These are phyloP conservation scores for Coregonus ussuriensis DNA, from an alignment of 2,797 vertebrate genomes.

Conservation along the genomic window DNA sequence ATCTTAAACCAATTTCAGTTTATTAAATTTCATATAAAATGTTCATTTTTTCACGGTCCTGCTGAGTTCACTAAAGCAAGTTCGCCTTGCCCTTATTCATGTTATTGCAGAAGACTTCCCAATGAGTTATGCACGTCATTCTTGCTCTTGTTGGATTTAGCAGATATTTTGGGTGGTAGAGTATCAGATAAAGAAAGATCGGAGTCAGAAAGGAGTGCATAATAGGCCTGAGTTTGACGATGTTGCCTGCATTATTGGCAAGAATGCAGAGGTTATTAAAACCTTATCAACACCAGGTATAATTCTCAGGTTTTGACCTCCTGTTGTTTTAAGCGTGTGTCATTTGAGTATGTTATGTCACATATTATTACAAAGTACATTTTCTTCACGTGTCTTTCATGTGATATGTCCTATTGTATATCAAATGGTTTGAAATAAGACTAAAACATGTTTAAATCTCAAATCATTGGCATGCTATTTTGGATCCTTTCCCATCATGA, in stretches of 20 bases:
- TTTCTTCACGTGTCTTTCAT: not conserved
- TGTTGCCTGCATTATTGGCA: constrained; percentile 53
- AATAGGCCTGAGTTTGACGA: constrained; percentile 6
- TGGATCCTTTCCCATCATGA: too few species aligned
- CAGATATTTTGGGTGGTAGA: constrained; percentile 1
- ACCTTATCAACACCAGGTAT: constrained; percentile 14
- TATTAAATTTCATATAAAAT: constrained; percentile 87
- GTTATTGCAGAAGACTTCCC: constrained; percentile 29
- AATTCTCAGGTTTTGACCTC: not conserved
- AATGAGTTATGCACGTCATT: constrained; percentile 23
- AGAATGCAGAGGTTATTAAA: constrained; percentile 52
- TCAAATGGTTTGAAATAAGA: not conserved
- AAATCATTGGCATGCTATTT: too few species aligned
- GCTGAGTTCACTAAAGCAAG: constrained; percentile 51
- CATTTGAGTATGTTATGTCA: too few species aligned
- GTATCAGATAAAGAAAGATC: not conserved
- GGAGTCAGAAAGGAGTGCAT: constrained; percentile 48
- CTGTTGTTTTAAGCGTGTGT: too few species aligned
- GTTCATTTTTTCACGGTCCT: constrained; percentile 42
- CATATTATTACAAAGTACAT: too few species aligned
- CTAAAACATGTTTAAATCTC: too few species aligned
- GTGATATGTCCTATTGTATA: not conserved
- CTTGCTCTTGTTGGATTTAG: not conserved
- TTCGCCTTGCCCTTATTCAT: constrained; percentile 21
- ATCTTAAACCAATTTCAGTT: constrained; percentile 83